A percentile compares a stretch with the other conserved stretches of the same genome.
Conservation (phyloP, 2,113 vertebrate species). For the Typhlomys cinereus region DNA sequence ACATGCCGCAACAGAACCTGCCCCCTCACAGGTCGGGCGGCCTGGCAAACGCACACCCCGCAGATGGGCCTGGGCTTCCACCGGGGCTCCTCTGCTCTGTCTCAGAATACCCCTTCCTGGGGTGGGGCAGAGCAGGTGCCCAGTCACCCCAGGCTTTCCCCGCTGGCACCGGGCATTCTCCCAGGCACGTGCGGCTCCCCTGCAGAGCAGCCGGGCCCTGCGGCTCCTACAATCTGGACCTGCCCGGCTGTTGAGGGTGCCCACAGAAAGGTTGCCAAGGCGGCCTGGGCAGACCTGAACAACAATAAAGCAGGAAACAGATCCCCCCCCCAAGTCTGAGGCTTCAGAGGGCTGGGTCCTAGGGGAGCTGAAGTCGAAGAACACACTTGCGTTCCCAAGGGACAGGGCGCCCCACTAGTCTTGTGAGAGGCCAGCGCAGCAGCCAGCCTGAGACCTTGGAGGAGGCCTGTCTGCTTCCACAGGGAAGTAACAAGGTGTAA, state of each 20-base stretch:
- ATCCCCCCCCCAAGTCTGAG: neutral
- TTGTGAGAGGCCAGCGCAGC: too few relatives aligned
- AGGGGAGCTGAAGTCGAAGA: conserved; percentile 35
- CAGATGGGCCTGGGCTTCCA: neutral
- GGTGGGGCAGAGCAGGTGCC: neutral
- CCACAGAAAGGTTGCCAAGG: neutral
- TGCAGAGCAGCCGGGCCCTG: rapidly evolving
- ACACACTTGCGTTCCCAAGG: neutral
- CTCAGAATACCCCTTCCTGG: conserved; percentile 19
- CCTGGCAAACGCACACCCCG: conserved; percentile 45
- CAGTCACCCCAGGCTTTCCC: neutral
- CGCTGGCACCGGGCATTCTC: neutral
- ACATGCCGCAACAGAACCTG: neutral
- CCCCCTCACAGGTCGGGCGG: neutral
- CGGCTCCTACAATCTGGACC: neutral
- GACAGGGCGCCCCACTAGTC: neutral
- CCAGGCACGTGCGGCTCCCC: neutral
- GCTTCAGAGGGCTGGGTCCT: too few relatives aligned
- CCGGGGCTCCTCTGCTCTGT: neutral
- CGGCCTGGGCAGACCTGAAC: neutral
- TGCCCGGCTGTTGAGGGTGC: neutral
- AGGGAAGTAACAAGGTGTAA: neutral
- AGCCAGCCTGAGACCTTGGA: too few relatives aligned
- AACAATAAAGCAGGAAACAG: neutral
- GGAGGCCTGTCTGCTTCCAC: neutral